Conservation (phyloP, 2,113 vertebrate species). For the Pholis gunnellus region DNA sequence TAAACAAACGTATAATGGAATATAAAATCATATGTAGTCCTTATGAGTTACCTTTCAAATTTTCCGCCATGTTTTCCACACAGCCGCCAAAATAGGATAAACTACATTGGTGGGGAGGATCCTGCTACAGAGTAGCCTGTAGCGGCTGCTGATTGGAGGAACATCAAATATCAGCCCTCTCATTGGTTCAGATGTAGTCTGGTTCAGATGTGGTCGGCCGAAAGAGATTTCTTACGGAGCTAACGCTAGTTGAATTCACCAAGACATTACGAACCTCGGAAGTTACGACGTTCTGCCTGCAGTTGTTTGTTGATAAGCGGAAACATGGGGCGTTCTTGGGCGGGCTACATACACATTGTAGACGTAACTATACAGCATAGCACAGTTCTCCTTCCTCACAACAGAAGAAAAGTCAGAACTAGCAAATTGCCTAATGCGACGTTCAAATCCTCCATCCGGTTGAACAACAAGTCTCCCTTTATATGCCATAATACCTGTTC, state of each 20-base stretch:
- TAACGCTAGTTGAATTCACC: neutral
- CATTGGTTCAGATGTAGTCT: slow-evolving; percentile 41
- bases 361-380: neutral
- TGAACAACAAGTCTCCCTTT: neutral
- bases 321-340: neutral
- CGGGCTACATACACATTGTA: neutral
- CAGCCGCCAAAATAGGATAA: slow-evolving; percentile 74
- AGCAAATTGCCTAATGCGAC: neutral
- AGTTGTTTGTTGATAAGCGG: neutral
- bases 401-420: neutral
- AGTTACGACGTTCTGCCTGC: neutral
- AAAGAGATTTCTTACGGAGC: neutral
- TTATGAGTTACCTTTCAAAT: slow-evolving; percentile 82
- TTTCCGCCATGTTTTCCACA: slow-evolving; percentile 81
- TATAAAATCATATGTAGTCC: slow-evolving; percentile 4
- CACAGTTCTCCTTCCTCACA: neutral
- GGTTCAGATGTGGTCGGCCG: neutral
- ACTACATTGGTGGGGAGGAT: slow-evolving; percentile 2
- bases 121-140: neutral
- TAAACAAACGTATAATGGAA: neutral
- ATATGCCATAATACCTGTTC: neutral
- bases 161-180: neutral
- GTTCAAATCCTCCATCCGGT: neutral
- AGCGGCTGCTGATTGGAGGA: slow-evolving; percentile 68
- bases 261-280: neutral